Percentiles rank a stretch among this genome's conserved stretches.
Conservation (phyloP, 35 echinoderm and acorn worm genomes). For the Apostichopus japonicus region DNA sequence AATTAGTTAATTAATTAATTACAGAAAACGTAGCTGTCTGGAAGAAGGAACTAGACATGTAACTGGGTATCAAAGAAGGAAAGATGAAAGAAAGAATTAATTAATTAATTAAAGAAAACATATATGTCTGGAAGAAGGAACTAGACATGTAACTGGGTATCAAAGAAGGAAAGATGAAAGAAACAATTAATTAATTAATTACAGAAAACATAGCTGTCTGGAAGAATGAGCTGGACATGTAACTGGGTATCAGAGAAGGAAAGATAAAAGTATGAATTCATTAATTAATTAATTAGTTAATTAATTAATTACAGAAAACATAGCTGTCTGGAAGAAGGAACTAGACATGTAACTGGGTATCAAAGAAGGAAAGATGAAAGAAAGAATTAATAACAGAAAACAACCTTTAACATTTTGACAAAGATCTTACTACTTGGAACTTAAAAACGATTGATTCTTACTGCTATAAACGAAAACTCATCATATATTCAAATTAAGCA, state of each 20-base stretch:
- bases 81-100: not conserved
- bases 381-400: no score
- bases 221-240: constrained; percentile 66
- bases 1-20: no score
- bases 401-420: no score
- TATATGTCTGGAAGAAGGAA: constrained; percentile 78
- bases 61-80: constrained; percentile 55
- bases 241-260: constrained; percentile 55
- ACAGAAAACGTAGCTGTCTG: not conserved
- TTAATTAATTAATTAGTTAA: no score
- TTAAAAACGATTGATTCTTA: no score
- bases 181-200: not conserved
- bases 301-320: no score
- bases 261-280: not conserved
- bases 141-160: constrained; percentile 78
- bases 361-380: not conserved
- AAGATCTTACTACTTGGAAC: no score
- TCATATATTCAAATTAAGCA: no score
- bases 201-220: no score
- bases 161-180: not conserved
- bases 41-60: constrained; percentile 83
- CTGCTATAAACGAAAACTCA: no score
- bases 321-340: constrained; percentile 68
- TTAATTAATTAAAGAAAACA: no score
- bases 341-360: constrained; percentile 78